Base-by-base conservation (phyloP, 2,888 invertebrate species). In the Drosophila borborema region DNA sequence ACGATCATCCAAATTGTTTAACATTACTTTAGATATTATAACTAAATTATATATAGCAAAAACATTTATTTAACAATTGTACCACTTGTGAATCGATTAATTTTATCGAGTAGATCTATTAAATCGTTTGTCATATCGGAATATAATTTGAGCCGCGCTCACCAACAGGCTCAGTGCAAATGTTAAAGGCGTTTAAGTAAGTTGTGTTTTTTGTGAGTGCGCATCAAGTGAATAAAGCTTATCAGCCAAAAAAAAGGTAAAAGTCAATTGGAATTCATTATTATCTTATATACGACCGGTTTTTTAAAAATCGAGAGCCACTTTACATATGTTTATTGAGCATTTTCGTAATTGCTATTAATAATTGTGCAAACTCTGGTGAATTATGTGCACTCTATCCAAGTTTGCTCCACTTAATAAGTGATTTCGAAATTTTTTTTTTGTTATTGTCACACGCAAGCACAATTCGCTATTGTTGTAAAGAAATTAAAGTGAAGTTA, bases 141-240 rank as follows among this genome's bases (percentile, higher is more conserved):
- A 77, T 76, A 59, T 59, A 69, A 65, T 36, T 51, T 20, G 54
- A 71, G 66, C 64, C 66, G 71, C 75, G 77, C 66, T 77, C 66
- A 36, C 36, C 23, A 36, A 34, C 14, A 40, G 18, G 60, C 36
- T 64, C 61, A 80, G 80, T 75, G 34, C 14, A n/a, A 61, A 75
- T 28, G 49, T 58, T 65, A n/a, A 51, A 49, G 74, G 61, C 55
- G 49, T 59, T 41, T 43, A 10, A 49, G 12, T 41, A 46, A 43
- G 60, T 74, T 4, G 53, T 34, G 38, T 58, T 59, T 40, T 20
- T 6, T 20, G 43, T 45, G 20, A 14, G 48, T 41, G n/a, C 31
- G 8, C 16, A n/a, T 40, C 2, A 8, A 51, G 31, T 63, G 36
- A 38, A 59, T 61, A 41, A 10, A 10, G 12, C 55, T 43, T 49